Evolutionary conservation across 2,888 invertebrate genomes (phyloP), one percentile per base, ranked within the genome.

Genomic region (Neocrepidodera transversa): DNA sequence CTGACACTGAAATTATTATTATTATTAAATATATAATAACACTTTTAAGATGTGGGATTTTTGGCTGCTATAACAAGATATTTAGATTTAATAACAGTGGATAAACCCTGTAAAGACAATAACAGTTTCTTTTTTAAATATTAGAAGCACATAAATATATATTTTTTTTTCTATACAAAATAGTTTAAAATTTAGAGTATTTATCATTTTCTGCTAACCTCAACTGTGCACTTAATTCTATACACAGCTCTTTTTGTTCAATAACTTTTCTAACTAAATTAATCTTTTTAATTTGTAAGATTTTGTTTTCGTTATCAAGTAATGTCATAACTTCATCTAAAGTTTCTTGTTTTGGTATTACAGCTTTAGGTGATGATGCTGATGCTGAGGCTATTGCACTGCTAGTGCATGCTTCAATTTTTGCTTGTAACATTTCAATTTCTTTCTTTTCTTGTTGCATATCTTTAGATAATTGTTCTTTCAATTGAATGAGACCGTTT

Each of bases 401-500:
- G 10, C 26, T 38, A 8, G 38, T 51, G 23, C 32, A 30, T 2
- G 47, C 47, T 14, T 59, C 55, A 4, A 63, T 40, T 30, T 62
- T 61, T 23, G 61, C 47, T 32, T 65, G 58, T 16, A 77, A 48
- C 54, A 73, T 68, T 8, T 63, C 84, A 10, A 91, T 87, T 80
- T 92, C 91, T 35, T 86, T 86, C 68, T 86, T 87, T 78, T 92
- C 92, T 0, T 85, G 84, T 71, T 87, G 85, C 52, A 92, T 90
- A 72, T 88, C 86, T 1, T 86, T 84, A 73, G 87, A 86, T 8
- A 92, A 77, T 43, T 87, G 82, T 1, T 86, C 85, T 65, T 90
- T 89, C 70, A 92, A 82, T 63, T 86, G 86, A 20, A 89, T 76
- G 61, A 88, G 82, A 67, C 87, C 86, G 1, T 85, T 84, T 67